Conservation (phyloP, 2,888 invertebrate species). For the Eupithecia tripunctaria region DNA sequence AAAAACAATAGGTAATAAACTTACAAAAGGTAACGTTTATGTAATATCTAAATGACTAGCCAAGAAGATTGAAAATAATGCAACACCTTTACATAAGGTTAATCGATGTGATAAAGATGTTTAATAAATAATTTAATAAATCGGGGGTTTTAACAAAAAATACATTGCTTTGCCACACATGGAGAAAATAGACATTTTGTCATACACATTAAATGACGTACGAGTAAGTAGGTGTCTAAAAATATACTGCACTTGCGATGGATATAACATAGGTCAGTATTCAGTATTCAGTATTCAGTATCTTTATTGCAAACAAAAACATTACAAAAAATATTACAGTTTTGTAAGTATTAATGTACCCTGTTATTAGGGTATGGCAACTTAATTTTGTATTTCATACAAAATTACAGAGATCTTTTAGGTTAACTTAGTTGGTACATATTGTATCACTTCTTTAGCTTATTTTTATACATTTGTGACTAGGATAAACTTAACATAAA, state of each 20-base stretch:
- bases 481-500: too few species aligned
- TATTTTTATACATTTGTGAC: too few species aligned
- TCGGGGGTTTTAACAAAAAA: neutral
- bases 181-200: neutral
- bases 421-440: too few species aligned
- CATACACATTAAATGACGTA: neutral
- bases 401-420: too few species aligned
- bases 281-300: too few species aligned
- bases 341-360: too few species aligned
- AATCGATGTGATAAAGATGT: neutral
- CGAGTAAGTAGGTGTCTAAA: neutral
- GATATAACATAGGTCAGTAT: neutral
- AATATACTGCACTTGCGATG: conserved; percentile 1
- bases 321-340: too few species aligned
- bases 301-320: too few species aligned
- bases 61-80: neutral
- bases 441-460: too few species aligned
- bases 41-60: neutral
- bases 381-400: too few species aligned
- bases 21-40: conserved; percentile 9
- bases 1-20: conserved; percentile 17
- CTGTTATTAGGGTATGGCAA: too few species aligned
- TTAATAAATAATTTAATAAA: neutral
- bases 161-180: neutral
- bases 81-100: neutral